These are phyloP conservation scores for Eristalis pertinax DNA, from an alignment of 2,888 invertebrate species.

Conservation along the genomic window DNA sequence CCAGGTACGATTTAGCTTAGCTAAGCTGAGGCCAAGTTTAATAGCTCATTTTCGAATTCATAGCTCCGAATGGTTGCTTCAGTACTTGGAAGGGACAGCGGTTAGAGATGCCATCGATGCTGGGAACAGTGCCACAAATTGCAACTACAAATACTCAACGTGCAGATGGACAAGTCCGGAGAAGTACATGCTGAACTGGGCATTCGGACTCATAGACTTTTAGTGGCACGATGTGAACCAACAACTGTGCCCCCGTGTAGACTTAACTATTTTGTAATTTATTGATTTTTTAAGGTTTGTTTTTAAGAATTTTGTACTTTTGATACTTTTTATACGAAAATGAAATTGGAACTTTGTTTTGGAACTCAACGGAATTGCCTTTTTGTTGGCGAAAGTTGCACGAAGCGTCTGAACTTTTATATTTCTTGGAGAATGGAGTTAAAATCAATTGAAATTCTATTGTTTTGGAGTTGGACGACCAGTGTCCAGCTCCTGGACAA, in stretches of 20 bases:
- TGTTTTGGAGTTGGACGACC: too few relatives aligned
- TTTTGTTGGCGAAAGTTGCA: too few relatives aligned
- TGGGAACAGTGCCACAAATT: conserved; percentile 80
- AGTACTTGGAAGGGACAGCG: conserved; percentile 82
- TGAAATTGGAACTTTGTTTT: neutral
- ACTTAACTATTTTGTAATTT: conserved; percentile 10
- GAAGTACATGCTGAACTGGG: conserved; percentile 74
- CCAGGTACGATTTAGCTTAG: conserved; percentile 77
- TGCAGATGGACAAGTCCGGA: conserved; percentile 81
- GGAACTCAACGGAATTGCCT: neutral
- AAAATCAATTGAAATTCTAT: too few relatives aligned
- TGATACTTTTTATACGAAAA: conserved; percentile 31
- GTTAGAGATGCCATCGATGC: conserved; percentile 83
- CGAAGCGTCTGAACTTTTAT: too few relatives aligned
- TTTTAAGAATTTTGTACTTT: conserved; percentile 23
- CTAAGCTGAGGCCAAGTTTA: neutral
- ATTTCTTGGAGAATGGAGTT: too few relatives aligned
- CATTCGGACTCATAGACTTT: conserved; percentile 65
- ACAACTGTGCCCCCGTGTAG: neutral
- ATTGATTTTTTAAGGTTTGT: neutral
- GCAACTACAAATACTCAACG: conserved; percentile 81
- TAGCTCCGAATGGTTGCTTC: conserved; percentile 79
- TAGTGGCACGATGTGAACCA: neutral
- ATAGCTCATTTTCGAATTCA: neutral
- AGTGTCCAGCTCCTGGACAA: too few relatives aligned